Evolutionary conservation across 2,888 invertebrate genomes (phyloP).

Genomic region (Branchipolynoe longqiensis): DNA sequence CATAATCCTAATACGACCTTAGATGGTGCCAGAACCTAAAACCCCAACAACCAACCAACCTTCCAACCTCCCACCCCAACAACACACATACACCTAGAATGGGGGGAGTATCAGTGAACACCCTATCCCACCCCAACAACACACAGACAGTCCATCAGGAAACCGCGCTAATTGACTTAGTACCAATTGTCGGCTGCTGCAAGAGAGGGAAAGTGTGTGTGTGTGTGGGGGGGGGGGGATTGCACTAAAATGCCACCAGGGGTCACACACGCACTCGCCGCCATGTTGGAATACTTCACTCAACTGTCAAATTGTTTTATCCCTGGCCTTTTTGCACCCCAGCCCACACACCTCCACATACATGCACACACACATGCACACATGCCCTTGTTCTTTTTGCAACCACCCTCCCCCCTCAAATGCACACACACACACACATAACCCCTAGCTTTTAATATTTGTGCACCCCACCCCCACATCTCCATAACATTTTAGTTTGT

Average conservation of each 20-base stretch:
- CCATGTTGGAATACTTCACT: constrained; percentile 27
- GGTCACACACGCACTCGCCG: background rate
- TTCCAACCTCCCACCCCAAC: too few species aligned
- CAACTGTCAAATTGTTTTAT: constrained; percentile 15
- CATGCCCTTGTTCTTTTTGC: too few species aligned
- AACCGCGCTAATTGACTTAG: constrained; percentile 43
- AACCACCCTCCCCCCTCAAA: too few species aligned
- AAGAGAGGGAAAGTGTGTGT: background rate
- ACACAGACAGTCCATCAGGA: too few species aligned
- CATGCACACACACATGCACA: too few species aligned
- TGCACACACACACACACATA: too few species aligned
- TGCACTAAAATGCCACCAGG: background rate
- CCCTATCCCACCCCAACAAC: too few species aligned
- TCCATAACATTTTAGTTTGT: background rate
- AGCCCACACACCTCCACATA: background rate
- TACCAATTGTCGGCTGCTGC: constrained; percentile 26
- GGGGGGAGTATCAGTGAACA: too few species aligned
- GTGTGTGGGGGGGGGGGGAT: background rate
- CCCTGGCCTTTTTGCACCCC: background rate
- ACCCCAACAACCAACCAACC: too few species aligned
- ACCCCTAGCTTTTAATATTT: background rate
- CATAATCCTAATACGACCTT: too few species aligned
- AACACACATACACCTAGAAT: too few species aligned
- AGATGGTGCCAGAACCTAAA: too few species aligned
- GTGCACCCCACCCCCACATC: background rate